Evolutionary conservation across 2,113 vertebrate genomes (phyloP).

Genomic region (Struthio camelus): DNA sequence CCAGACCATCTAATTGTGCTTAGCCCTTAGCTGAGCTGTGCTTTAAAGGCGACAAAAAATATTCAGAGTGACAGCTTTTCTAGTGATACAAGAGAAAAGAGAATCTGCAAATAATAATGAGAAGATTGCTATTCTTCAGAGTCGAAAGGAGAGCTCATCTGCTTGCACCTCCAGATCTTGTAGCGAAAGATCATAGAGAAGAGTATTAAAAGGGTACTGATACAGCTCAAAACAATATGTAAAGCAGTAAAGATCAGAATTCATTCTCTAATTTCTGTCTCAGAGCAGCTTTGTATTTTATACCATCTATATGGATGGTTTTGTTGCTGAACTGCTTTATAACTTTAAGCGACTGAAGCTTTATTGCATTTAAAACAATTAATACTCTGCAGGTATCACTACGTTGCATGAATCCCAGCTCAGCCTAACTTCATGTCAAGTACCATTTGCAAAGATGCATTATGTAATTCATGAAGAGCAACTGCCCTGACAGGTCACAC

Average conservation of each 20-base stretch:
- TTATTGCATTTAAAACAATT: background rate
- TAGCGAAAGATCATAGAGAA: background rate
- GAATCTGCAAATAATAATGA: constrained; percentile 19
- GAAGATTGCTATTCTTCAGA: background rate
- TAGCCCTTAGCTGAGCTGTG: background rate
- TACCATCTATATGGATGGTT: background rate
- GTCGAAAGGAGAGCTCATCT: background rate
- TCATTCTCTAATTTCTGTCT: background rate
- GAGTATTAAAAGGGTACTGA: background rate
- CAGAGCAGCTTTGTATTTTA: background rate
- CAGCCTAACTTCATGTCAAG: background rate
- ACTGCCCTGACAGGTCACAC: rapidly evolving
- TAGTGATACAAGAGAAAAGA: background rate
- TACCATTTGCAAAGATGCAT: background rate
- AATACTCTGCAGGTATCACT: background rate
- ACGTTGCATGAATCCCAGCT: background rate
- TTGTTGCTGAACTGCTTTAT: background rate
- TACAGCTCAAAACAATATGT: background rate
- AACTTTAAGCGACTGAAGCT: background rate
- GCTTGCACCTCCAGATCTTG: background rate
- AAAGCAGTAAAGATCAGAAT: background rate
- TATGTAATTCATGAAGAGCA: background rate
- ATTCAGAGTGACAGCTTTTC: background rate
- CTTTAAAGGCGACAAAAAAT: background rate
- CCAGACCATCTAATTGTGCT: background rate